These are phyloP conservation scores for Philereme vetulata DNA, from an alignment of 2,888 invertebrate genomes.

Conservation along the genomic window DNA sequence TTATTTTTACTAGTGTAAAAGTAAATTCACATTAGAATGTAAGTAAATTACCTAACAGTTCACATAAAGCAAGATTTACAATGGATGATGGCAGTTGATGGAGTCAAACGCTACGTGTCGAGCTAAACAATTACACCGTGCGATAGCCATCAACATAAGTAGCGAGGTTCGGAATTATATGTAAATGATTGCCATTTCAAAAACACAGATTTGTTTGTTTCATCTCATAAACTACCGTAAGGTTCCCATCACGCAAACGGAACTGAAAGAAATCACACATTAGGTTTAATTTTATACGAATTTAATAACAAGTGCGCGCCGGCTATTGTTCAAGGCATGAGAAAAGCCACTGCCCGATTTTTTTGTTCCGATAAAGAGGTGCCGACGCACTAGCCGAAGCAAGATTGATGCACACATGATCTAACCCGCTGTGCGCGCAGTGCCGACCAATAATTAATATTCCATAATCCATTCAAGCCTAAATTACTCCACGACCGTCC, in stretches of 20 bases:
- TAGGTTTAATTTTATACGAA: conserved; percentile 83
- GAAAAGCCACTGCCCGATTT: conserved; percentile 71
- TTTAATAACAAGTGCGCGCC: conserved; percentile 79
- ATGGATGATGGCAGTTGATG: conserved; percentile 34
- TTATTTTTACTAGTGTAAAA: conserved; percentile 1
- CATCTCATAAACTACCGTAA: conserved; percentile 68
- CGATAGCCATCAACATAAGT: conserved; percentile 52
- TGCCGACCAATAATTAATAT: conserved; percentile 68
- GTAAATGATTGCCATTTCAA: conserved; percentile 55
- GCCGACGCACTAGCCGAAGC: conserved; percentile 75
- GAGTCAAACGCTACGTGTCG: conserved; percentile 41
- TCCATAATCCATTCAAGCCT: conserved; percentile 75
- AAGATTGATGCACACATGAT: conserved; percentile 76
- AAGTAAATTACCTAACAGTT: conserved; percentile 26
- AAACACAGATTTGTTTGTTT: conserved; percentile 54
- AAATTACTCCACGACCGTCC: conserved; percentile 52
- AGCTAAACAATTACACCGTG: conserved; percentile 43
- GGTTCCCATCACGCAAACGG: conserved; percentile 79
- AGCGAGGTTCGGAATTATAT: conserved; percentile 51
- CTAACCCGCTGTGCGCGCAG: conserved; percentile 70
- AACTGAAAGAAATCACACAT: conserved; percentile 78
- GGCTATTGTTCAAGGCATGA: conserved; percentile 76
- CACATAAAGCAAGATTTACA: conserved; percentile 36
- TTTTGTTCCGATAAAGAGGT: conserved; percentile 77
- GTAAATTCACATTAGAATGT: conserved; percentile 31